phyloP scores from a whole-genome alignment of 2,113 vertebrate genomes.

The Ailurus styani region DNA sequence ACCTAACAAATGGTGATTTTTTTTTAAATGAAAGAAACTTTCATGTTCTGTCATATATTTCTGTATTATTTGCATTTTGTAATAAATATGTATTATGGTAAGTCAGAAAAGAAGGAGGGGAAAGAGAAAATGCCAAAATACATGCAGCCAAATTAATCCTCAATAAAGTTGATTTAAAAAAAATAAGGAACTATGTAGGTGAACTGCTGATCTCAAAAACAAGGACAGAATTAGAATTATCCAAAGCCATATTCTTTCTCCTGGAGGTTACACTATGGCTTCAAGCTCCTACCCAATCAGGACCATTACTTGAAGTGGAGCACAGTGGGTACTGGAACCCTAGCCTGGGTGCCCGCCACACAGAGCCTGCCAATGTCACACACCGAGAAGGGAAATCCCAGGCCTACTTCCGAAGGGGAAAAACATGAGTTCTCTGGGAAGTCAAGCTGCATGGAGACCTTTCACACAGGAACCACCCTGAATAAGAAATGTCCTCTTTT shows the following conservation, averaged over 20 bases:
- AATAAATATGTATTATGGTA: neutral
- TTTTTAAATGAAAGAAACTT: neutral
- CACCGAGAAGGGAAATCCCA: neutral
- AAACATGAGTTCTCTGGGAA: neutral
- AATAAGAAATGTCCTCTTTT: neutral
- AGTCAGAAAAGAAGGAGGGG: neutral
- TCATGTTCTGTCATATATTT: neutral
- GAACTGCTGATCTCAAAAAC: neutral
- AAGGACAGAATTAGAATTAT: neutral
- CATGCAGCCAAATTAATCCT: neutral
- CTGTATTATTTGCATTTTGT: neutral
- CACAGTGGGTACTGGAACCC: too few species aligned
- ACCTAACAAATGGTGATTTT: neutral
- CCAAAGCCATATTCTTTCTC: neutral
- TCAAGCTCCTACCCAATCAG: neutral
- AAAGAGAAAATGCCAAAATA: neutral
- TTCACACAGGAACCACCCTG: neutral
- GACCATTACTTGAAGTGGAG: neutral
- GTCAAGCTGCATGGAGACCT: neutral
- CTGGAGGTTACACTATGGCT: neutral
- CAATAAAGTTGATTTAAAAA: neutral
- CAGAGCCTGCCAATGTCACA: neutral
- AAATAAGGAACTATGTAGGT: neutral
- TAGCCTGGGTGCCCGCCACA: neutral
- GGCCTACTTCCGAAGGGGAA: rapidly evolving